Percentiles rank a stretch among this genome's conserved stretches.
Conservation (phyloP, 64 coral and sea anemone genomes). For the Pachyseris speciosa region DNA sequence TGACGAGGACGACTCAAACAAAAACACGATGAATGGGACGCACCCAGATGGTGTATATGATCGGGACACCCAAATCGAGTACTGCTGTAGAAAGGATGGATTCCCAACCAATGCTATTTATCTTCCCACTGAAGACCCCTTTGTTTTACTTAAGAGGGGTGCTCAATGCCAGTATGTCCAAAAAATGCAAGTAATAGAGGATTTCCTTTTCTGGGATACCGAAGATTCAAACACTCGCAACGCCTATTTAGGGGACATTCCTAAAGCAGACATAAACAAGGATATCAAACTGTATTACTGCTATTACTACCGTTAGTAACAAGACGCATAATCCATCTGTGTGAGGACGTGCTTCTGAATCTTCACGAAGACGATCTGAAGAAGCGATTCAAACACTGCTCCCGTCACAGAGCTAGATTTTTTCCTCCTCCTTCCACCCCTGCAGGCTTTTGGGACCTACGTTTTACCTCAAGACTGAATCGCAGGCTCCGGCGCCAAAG, state of each 20-base stretch:
- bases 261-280: too few species aligned
- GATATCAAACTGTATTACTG: too few species aligned
- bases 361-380: slow-evolving; percentile 80
- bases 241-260: too few species aligned
- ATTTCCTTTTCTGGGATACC: not conserved
- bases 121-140: not conserved
- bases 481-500: slow-evolving; percentile 19
- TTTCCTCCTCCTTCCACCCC: slow-evolving; percentile 91
- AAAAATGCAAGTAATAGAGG: not conserved
- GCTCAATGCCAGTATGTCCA: not conserved
- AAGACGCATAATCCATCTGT: too few species aligned
- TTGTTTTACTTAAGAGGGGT: not conserved
- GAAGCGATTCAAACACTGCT: slow-evolving; percentile 84
- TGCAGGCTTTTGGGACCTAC: slow-evolving; percentile 92
- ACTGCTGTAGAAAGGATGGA: too few species aligned
- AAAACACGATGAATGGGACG: too few species aligned
- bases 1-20: too few species aligned
- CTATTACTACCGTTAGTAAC: too few species aligned
- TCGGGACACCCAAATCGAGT: not conserved
- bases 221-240: not conserved
- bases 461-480: slow-evolving; percentile 80
- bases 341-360: too few species aligned
- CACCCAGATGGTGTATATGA: not conserved
- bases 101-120: not conserved
- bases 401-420: slow-evolving; percentile 86